Percentiles rank a stretch among this genome's conserved stretches.
Conservation (phyloP, 1,140 invertebrate species). For the Drosophila quadrilineata region DNA sequence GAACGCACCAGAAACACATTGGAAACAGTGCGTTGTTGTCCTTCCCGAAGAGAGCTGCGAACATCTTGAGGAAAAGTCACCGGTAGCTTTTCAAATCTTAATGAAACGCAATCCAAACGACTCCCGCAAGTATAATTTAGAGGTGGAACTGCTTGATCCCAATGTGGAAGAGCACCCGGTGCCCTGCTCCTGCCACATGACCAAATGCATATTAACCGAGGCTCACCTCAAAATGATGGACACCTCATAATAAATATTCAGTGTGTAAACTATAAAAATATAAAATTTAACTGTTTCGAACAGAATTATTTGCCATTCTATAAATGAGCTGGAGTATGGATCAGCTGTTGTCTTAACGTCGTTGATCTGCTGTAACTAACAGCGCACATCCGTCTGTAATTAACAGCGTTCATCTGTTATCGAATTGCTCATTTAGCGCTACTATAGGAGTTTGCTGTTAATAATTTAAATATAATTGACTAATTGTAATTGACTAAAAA, state of each 20-base stretch:
- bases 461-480: no score
- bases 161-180: constrained; percentile 87
- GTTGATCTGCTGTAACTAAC: no score
- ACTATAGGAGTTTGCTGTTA: no score
- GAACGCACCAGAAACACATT: constrained; percentile 91
- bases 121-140: constrained; percentile 83
- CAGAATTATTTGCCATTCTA: no score
- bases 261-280: constrained; percentile 39
- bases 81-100: constrained; percentile 86
- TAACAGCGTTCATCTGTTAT: no score
- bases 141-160: constrained; percentile 87
- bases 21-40: constrained; percentile 98
- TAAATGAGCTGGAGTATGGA: no score
- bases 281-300: no score
- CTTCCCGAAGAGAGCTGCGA: constrained; percentile 82
- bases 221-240: constrained; percentile 73
- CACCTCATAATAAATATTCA: constrained; percentile 32
- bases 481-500: no score
- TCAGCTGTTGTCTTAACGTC: no score
- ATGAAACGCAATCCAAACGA: constrained; percentile 83
- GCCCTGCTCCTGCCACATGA: constrained; percentile 89
- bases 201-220: constrained; percentile 89
- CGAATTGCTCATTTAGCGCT: no score
- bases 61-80: constrained; percentile 83
- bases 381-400: no score